These are phyloP conservation scores for Temnothorax unifasciatus DNA, from an alignment of 2,888 invertebrate genomes.

Conservation along the genomic window DNA sequence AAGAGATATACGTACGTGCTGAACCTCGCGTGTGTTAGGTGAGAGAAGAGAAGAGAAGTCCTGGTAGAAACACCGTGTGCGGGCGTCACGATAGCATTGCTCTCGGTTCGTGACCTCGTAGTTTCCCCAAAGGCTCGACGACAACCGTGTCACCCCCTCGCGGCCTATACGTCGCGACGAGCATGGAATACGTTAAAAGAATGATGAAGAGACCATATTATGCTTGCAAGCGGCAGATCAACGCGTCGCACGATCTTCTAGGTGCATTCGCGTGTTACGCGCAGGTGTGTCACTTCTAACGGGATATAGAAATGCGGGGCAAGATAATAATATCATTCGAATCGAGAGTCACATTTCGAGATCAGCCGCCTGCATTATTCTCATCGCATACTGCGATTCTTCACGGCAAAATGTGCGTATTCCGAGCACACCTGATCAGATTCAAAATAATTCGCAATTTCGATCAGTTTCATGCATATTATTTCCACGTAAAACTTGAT, in stretches of 20 bases:
- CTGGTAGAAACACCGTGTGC: slow-evolving; percentile 73
- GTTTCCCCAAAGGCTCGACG: slow-evolving; percentile 73
- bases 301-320: slow-evolving; percentile 48
- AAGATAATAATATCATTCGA: slow-evolving; percentile 56
- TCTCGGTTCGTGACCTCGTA: slow-evolving; percentile 75
- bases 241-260: slow-evolving; percentile 58
- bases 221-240: slow-evolving; percentile 54
- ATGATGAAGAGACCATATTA: slow-evolving; percentile 79
- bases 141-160: slow-evolving; percentile 69
- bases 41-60: slow-evolving; percentile 64
- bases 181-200: slow-evolving; percentile 80
- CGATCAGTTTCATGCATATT: background rate
- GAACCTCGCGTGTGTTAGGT: slow-evolving; percentile 53
- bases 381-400: background rate
- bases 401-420: background rate
- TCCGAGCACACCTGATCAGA: background rate
- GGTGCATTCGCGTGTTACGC: slow-evolving; percentile 34
- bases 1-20: slow-evolving; percentile 23
- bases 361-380: slow-evolving; percentile 24
- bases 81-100: slow-evolving; percentile 79
- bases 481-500: background rate
- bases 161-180: slow-evolving; percentile 75
- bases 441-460: background rate
- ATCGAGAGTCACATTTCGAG: slow-evolving; percentile 25
- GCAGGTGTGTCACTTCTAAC: background rate